Conservation (phyloP, 2,888 invertebrate genomes). For the Gibbula magus region DNA sequence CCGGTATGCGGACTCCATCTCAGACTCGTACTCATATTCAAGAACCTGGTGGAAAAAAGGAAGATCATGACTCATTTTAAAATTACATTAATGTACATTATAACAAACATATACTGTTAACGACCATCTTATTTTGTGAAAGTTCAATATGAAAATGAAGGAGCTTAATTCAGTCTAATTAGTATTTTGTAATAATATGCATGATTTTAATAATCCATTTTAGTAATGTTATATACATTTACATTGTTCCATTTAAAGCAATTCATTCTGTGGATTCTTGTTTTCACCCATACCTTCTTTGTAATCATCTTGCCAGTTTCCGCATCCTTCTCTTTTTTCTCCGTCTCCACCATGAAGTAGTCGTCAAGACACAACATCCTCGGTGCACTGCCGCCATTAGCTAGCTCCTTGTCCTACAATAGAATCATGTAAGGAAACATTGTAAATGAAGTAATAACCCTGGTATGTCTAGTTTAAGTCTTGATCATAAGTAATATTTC, state of each 20-base stretch:
- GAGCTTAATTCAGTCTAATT: too few species aligned
- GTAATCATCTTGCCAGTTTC: slow-evolving; percentile 84
- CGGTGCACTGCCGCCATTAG: slow-evolving; percentile 90
- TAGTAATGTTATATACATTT: too few species aligned
- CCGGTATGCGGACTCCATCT: slow-evolving; percentile 88
- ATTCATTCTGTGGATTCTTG: not conserved
- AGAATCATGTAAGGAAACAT: not conserved
- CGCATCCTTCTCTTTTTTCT: slow-evolving; percentile 78
- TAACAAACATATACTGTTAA: too few species aligned
- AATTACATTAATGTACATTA: too few species aligned
- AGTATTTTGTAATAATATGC: too few species aligned
- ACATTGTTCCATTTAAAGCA: not conserved
- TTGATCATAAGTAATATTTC: too few species aligned
- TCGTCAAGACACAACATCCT: slow-evolving; percentile 95
- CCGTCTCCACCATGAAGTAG: slow-evolving; percentile 89
- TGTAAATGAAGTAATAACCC: too few species aligned
- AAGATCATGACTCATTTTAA: too few species aligned
- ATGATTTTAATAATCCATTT: too few species aligned
- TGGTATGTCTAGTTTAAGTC: too few species aligned
- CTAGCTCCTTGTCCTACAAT: slow-evolving; percentile 82
- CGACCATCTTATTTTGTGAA: too few species aligned
- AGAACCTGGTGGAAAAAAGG: slow-evolving; percentile 79
- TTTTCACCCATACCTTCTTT: slow-evolving; percentile 80
- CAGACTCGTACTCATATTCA: slow-evolving; percentile 91
- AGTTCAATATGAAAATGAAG: too few species aligned